Evolutionary conservation across 2,113 vertebrate genomes (phyloP).

Genomic region (Pollachius pollachius): DNA sequence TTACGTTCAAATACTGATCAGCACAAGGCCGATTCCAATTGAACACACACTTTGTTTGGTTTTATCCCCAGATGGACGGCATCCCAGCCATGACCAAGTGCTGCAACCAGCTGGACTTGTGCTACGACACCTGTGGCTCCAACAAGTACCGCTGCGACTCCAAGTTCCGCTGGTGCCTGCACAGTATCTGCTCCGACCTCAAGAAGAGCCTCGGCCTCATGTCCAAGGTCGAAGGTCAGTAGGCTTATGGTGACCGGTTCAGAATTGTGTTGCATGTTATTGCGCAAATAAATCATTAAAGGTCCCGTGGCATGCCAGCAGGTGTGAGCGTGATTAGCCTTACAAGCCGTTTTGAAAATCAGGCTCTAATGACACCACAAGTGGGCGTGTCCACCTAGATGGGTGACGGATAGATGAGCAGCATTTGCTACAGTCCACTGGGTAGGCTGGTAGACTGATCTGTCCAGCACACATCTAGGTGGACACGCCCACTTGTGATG

Average conservation of each 20-base stretch:
- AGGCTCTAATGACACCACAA: no score
- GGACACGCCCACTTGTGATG: no score
- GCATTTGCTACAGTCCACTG: no score
- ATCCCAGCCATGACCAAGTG: conserved; percentile 99
- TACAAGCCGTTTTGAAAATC: no score
- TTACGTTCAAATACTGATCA: not conserved
- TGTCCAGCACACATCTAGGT: no score
- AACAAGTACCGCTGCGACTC: conserved; percentile 98
- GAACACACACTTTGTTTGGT: not conserved
- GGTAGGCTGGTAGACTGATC: no score
- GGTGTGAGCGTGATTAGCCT: no score
- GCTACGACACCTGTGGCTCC: conserved; percentile 95
- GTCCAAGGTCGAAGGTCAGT: conserved; percentile 92
- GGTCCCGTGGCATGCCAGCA: no score
- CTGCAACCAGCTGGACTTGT: conserved; percentile 93
- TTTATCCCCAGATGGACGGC: conserved; percentile 81
- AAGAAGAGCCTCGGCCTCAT: conserved; percentile 96
- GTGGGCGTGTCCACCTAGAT: no score
- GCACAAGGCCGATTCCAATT: not conserved
- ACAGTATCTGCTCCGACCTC: conserved; percentile 94
- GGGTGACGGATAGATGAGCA: no score
- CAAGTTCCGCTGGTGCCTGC: conserved; percentile 98
- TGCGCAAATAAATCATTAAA: no score
- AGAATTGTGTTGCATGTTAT: no score
- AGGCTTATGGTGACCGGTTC: not conserved